These are phyloP conservation scores for Aphis craccivora DNA, from an alignment of 1,140 invertebrate species.

Conservation along the genomic window DNA sequence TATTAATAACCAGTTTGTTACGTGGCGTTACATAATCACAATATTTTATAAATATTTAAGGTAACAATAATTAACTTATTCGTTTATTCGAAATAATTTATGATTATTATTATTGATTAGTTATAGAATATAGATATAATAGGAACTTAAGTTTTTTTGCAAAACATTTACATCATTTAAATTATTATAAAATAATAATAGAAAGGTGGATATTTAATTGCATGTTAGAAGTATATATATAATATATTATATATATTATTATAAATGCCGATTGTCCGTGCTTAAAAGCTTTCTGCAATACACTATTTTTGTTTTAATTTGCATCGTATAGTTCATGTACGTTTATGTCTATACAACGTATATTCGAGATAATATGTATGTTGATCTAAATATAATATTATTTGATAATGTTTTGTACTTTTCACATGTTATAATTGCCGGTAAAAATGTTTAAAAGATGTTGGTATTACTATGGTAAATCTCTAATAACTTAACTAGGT, in stretches of 20 bases:
- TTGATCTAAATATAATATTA: neutral
- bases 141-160: neutral
- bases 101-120: neutral
- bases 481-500: no score
- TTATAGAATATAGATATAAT: neutral
- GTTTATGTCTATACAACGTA: neutral
- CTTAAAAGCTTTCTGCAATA: slow-evolving; percentile 29
- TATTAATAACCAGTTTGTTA: neutral
- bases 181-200: neutral
- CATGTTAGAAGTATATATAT: neutral
- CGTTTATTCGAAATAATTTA: neutral
- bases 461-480: neutral
- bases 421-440: no score
- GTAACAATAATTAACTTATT: neutral
- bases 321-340: neutral
- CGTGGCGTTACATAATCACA: neutral
- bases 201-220: neutral
- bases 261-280: neutral
- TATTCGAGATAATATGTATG: no score
- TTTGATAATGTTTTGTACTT: neutral
- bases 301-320: slow-evolving; percentile 1
- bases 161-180: neutral
- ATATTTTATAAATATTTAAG: neutral
- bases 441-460: neutral
- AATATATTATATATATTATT: neutral